phyloP scores from a whole-genome alignment of 2,113 vertebrate species.

The Oceanodroma tethys region DNA sequence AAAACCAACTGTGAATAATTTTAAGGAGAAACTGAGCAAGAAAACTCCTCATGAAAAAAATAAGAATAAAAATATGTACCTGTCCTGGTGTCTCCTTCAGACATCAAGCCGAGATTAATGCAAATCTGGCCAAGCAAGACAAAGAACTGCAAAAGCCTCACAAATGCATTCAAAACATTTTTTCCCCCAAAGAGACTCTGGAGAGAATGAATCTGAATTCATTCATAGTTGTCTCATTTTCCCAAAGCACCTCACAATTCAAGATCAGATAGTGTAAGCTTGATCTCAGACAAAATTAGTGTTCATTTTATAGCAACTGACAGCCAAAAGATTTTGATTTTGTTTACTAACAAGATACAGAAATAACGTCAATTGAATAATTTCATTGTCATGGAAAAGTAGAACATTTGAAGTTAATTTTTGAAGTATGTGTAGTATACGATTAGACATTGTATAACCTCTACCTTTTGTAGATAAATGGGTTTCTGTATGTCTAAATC shows the following conservation, averaged over 20 bases:
- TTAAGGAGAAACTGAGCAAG: background rate
- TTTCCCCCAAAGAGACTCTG: background rate
- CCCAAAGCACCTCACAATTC: background rate
- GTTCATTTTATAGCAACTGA: background rate
- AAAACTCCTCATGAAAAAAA: background rate
- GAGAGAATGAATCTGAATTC: background rate
- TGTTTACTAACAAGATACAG: background rate
- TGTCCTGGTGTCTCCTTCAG: background rate
- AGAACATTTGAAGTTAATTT: background rate
- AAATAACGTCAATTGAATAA: background rate
- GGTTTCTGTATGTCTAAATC: background rate
- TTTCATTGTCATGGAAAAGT: background rate
- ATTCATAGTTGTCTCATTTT: background rate
- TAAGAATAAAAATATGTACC: background rate
- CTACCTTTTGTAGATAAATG: background rate
- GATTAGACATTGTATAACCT: background rate
- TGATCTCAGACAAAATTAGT: background rate
- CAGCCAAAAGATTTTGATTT: background rate
- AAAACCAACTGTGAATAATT: background rate
- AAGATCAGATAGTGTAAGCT: background rate
- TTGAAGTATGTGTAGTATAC: background rate
- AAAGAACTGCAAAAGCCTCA: background rate
- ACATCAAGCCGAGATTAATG: background rate
- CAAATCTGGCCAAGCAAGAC: background rate
- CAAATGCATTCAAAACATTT: background rate